A percentile compares a stretch with the other conserved stretches of the same genome.
Conservation (phyloP, 53 echinoderm and acorn worm genomes). For the Paelopatides confundens region DNA sequence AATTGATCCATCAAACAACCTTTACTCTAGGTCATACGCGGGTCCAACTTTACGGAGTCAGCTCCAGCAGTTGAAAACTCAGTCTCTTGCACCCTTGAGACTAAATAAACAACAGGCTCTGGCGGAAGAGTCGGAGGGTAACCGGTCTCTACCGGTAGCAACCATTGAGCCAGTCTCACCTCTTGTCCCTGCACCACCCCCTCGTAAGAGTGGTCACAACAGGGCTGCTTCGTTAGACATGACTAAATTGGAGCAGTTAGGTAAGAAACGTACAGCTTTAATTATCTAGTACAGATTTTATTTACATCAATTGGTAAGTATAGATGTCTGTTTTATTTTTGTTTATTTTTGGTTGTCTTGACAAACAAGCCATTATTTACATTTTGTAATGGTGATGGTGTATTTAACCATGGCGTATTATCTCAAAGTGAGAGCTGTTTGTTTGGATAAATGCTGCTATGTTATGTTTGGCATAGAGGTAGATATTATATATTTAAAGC, state of each 20-base stretch:
- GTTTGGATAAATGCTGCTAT: no score
- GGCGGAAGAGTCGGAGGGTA: constrained; percentile 62
- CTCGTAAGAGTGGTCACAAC: constrained; percentile 52
- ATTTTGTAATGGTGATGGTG: no score
- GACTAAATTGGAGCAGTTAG: constrained; percentile 46
- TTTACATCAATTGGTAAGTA: neutral
- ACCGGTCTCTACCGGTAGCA: constrained; percentile 29
- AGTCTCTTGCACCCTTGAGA: constrained; percentile 13
- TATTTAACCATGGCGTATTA: no score
- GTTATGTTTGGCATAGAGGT: no score
- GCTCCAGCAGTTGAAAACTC: constrained; percentile 31
- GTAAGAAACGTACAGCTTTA: constrained; percentile 7
- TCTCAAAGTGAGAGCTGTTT: no score
- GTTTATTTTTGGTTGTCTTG: neutral
- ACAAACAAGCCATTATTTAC: no score
- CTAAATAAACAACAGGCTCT: constrained; percentile 61
- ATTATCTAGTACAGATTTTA: no score
- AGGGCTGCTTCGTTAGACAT: constrained; percentile 76
- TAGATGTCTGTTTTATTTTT: neutral
- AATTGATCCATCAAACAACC: neutral
- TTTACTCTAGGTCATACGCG: constrained; percentile 67
- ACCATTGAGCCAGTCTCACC: constrained; percentile 20
- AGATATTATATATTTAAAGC: no score
- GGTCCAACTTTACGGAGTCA: constrained; percentile 59
- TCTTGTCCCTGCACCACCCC: constrained; percentile 64